Percentiles rank a stretch among this genome's conserved stretches.
Conservation (phyloP, 2,113 vertebrate genomes). For the Aegithalos caudatus region DNA sequence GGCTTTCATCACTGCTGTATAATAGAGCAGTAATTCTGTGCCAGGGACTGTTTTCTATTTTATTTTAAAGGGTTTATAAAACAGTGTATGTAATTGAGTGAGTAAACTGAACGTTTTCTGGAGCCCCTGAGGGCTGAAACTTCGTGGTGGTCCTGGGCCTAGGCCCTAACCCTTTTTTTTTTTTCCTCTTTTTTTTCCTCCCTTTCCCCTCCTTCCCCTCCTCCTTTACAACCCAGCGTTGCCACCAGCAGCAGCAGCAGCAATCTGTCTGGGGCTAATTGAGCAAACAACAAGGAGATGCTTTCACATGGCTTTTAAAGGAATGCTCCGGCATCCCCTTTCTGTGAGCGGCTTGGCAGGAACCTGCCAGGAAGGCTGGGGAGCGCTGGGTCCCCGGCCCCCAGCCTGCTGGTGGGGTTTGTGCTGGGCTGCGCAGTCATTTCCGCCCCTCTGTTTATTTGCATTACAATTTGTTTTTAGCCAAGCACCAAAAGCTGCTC, state of each 20-base stretch:
- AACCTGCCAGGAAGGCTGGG: slow-evolving; percentile 58
- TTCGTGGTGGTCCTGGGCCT: slow-evolving; percentile 77
- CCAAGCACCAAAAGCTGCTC: slow-evolving; percentile 11
- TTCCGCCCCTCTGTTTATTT: slow-evolving; percentile 57
- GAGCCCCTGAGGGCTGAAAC: slow-evolving; percentile 63
- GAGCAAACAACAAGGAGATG: slow-evolving; percentile 74
- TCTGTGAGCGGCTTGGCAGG: slow-evolving; percentile 45
- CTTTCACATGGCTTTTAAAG: slow-evolving; percentile 66
- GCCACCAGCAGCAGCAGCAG: slow-evolving; percentile 70
- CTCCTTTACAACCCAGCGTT: slow-evolving; percentile 72
- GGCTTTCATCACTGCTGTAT: slow-evolving; percentile 66
- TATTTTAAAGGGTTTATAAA: slow-evolving; percentile 72
- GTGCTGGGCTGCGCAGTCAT: slow-evolving; percentile 31
- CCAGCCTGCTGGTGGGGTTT: slow-evolving; percentile 14
- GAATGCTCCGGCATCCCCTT: slow-evolving; percentile 59
- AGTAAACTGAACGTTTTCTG: slow-evolving; percentile 68
- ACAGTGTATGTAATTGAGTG: slow-evolving; percentile 69
- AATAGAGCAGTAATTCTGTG: slow-evolving; percentile 70
- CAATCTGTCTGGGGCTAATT: slow-evolving; percentile 75
- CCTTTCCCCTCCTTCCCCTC: slow-evolving; percentile 64
- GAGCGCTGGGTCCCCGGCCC: slow-evolving; percentile 20
- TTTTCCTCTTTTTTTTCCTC: not conserved
- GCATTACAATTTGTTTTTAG: slow-evolving; percentile 54
- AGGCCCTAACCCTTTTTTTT: slow-evolving; percentile 65
- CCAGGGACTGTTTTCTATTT: slow-evolving; percentile 72